Conservation (phyloP, 1,140 invertebrate species). For the Rhagoletis pomonella region DNA sequence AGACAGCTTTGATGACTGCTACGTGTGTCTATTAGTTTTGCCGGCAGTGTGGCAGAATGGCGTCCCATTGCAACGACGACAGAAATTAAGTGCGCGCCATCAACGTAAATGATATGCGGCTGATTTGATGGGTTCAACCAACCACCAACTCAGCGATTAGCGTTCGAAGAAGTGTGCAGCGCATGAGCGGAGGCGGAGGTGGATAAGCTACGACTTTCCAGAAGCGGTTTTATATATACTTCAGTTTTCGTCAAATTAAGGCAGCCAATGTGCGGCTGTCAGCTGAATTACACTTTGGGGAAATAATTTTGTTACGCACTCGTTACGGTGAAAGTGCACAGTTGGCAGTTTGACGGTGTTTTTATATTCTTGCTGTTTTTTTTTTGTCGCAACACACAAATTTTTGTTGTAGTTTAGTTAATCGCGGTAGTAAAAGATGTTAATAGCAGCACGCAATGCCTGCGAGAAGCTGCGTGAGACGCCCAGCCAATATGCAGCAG, state of each 20-base stretch:
- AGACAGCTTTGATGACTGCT: neutral
- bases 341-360: neutral
- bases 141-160: neutral
- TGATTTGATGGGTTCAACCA: conserved; percentile 43
- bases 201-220: neutral
- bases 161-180: neutral
- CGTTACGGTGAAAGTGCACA: conserved; percentile 13
- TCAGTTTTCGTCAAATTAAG: no score
- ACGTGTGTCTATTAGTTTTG: conserved; percentile 20
- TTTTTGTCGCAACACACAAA: neutral
- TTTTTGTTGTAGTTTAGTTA: conserved; percentile 45
- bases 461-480: conserved; percentile 25
- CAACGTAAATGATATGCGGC: conserved; percentile 26
- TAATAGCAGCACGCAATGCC: neutral
- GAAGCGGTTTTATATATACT: no score
- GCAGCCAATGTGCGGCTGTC: conserved; percentile 8
- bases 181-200: neutral
- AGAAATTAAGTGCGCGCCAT: conserved; percentile 36
- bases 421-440: conserved; percentile 47
- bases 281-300: conserved; percentile 34
- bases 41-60: no score
- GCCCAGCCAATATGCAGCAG: conserved; percentile 27
- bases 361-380: neutral
- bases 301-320: conserved; percentile 3
- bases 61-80: neutral